Percentiles rank a stretch among this genome's conserved stretches.
Evolutionary conservation across 2,888 invertebrate species (phyloP).

Genomic region (Sympetrum striolatum): DNA sequence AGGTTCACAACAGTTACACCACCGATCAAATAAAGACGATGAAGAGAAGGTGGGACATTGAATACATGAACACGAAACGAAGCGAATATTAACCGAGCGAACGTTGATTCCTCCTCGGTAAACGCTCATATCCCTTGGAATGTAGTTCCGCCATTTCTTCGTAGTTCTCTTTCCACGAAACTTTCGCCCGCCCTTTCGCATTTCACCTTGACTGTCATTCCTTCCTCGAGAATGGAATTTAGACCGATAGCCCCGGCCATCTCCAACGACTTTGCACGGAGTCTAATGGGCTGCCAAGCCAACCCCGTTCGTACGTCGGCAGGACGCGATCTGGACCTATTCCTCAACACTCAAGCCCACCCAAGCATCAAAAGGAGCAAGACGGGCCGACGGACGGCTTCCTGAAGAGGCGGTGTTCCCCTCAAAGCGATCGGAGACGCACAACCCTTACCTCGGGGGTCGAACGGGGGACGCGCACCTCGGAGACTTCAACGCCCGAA

Average conservation of each 20-base stretch:
- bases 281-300: not conserved
- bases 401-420: not conserved
- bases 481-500: constrained; percentile 8
- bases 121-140: no score
- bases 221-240: not conserved
- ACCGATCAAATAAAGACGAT: no score
- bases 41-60: no score
- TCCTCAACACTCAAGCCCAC: constrained; percentile 7
- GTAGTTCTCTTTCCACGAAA: not conserved
- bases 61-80: no score
- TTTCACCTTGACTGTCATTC: not conserved
- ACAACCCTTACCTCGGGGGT: not conserved
- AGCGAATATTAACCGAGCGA: no score
- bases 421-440: not conserved
- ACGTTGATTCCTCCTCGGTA: no score
- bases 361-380: not conserved
- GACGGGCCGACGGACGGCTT: not conserved
- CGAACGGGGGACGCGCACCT: not conserved
- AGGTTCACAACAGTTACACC: no score
- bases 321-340: not conserved
- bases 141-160: not conserved
- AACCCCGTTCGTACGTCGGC: not conserved
- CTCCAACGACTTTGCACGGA: constrained; percentile 1
- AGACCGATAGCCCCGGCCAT: not conserved
- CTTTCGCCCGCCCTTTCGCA: not conserved